phyloP scores from a whole-genome alignment of 2,797 vertebrate species.

The Acestrorhynchus altus region DNA sequence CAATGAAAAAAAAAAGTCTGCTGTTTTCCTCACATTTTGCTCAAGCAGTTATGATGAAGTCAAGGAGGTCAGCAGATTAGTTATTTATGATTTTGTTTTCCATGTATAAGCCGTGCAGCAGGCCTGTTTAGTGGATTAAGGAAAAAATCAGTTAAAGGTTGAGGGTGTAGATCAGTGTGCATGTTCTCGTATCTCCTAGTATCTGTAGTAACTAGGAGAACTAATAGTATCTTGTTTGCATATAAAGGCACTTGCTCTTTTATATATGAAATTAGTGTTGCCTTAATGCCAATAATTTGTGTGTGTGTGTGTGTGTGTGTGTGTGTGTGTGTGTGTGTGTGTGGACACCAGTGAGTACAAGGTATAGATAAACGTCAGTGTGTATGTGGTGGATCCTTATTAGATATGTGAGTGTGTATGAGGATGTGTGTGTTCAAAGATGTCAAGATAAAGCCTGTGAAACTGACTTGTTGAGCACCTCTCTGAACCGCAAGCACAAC shows the following conservation, averaged over 20 bases:
- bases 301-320: background rate
- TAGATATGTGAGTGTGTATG: constrained; percentile 2
- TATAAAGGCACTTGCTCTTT: background rate
- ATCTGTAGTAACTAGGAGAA: background rate
- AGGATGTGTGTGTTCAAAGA: background rate
- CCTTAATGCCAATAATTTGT: background rate
- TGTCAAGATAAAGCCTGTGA: constrained; percentile 26
- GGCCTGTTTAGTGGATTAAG: background rate
- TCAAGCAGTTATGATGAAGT: constrained; percentile 48
- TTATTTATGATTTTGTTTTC: constrained; percentile 57
- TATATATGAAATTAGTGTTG: background rate
- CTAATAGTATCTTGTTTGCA: background rate
- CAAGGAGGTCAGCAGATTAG: constrained; percentile 45
- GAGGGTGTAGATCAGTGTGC: background rate
- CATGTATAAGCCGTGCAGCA: constrained; percentile 23
- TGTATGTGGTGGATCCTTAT: background rate
- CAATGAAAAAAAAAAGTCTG: constrained; percentile 28
- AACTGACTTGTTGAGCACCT: background rate
- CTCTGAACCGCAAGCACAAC: background rate
- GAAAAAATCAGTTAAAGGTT: background rate
- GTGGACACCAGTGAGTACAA: background rate
- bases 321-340: too few species aligned
- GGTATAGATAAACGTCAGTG: background rate
- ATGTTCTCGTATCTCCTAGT: background rate
- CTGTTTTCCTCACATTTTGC: constrained; percentile 42